Conservation (phyloP, 2,113 vertebrate genomes). For the Muntiacus muntjak region DNA sequence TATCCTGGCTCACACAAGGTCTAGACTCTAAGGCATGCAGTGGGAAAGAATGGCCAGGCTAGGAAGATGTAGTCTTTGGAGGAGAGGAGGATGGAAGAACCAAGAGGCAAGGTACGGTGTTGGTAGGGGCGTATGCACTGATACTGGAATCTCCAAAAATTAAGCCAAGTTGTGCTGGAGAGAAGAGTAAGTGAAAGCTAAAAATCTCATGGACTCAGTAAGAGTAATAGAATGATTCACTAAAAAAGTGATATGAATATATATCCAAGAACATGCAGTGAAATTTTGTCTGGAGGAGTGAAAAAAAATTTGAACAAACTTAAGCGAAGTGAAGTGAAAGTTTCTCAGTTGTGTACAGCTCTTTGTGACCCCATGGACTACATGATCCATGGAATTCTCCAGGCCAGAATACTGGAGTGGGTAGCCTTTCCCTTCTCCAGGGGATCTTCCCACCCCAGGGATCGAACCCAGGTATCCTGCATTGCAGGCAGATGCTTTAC, state of each 20-base stretch:
- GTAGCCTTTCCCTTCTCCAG: background rate
- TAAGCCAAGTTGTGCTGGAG: background rate
- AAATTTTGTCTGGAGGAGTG: background rate
- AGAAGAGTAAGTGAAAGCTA: background rate
- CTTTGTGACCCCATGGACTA: background rate
- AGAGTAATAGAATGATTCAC: background rate
- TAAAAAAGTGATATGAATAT: background rate
- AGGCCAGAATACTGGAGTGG: background rate
- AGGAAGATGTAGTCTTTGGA: background rate
- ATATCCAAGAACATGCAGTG: background rate
- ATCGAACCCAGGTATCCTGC: accelerated
- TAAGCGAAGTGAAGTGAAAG: background rate
- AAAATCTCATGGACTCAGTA: background rate
- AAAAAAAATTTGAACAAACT: background rate
- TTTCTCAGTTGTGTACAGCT: background rate
- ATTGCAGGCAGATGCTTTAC: background rate
- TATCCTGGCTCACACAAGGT: too few species aligned
- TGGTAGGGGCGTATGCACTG: background rate
- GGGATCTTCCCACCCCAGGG: background rate
- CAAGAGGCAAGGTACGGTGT: background rate
- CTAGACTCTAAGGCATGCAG: background rate
- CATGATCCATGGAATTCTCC: background rate
- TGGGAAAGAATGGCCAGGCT: background rate
- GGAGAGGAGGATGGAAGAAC: background rate
- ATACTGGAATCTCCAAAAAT: background rate